Evolutionary conservation across 2,113 vertebrate species (phyloP), one percentile per base, ranked within the genome.

Genomic region (Vombatus ursinus): DNA sequence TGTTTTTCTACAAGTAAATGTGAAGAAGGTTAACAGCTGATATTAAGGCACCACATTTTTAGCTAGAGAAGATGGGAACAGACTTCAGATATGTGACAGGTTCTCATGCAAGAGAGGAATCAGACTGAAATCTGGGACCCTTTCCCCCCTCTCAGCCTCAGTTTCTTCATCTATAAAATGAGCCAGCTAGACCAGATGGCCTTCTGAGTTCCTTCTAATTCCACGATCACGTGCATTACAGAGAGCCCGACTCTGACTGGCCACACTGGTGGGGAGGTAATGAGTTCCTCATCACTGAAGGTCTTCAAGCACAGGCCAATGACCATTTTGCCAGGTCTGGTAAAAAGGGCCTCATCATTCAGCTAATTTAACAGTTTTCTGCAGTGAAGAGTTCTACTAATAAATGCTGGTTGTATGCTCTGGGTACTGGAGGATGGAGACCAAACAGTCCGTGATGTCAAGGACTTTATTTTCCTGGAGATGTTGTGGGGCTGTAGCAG

Each of bases 1-100:
- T 99, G 97, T 98, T 99, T 98, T 99, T 98, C 99, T 99, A 98
- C 47, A 96, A 93, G 93, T 1, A 90, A 95, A 44, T 91, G 12
- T 52, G 25, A 0, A 77, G 68, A 84, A 84, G n/a, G n/a, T 84
- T 84, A 84, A 44, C 1, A 44, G n/a, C 2, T 16, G 37, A 37
- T 19, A 5, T n/a, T 16, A 6, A n/a, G 37, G 14, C 37, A 26
- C 31, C 37, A 3, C 14, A 2, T 5, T n/a, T 10, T n/a, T 6
- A 19, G 37, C 61, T n/a, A n/a, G 61, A n/a, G 61, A 16, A 19
- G 37, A 77, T 61, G 57, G 11, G 28, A 8, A 28, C 11, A 68
- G 26, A 57, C 25, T 22, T 52, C 19, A 52, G 14, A 16, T 16
- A 52, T 22, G 52, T 12, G 16, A 52, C 14, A 3, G 23, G 7